phyloP scores from a whole-genome alignment of 2,113 vertebrate genomes.

The Mobula hypostoma region DNA sequence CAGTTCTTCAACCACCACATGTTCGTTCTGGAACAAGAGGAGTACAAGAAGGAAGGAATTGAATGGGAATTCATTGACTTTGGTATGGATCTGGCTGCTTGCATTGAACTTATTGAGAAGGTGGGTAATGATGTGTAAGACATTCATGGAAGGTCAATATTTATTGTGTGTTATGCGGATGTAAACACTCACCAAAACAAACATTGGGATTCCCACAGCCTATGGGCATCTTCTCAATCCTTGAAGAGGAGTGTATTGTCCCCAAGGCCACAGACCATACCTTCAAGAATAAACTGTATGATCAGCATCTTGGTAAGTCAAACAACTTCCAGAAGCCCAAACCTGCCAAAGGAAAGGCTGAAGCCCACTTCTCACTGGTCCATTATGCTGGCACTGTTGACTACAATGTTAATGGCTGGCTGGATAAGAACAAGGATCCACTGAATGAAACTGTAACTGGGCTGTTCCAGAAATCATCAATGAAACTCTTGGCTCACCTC shows the following conservation, averaged over 20 bases:
- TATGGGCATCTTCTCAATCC: slow-evolving; percentile 58
- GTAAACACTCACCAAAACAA: no score
- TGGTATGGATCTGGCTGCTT: slow-evolving; percentile 59
- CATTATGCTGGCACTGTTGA: slow-evolving; percentile 66
- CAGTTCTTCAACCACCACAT: slow-evolving; percentile 78
- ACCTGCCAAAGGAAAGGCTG: slow-evolving; percentile 55
- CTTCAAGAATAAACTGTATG: slow-evolving; percentile 60
- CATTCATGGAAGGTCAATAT: not conserved
- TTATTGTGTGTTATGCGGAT: not conserved
- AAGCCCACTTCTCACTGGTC: slow-evolving; percentile 62
- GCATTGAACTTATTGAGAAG: slow-evolving; percentile 64
- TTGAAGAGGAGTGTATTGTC: slow-evolving; percentile 65
- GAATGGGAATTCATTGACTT: slow-evolving; percentile 54
- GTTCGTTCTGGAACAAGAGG: slow-evolving; percentile 71
- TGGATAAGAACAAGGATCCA: slow-evolving; percentile 74
- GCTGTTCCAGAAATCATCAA: slow-evolving; percentile 64
- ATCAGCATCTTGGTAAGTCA: slow-evolving; percentile 66
- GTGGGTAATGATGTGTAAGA: slow-evolving; percentile 36
- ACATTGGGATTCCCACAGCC: slow-evolving; percentile 44
- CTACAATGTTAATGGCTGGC: slow-evolving; percentile 65
- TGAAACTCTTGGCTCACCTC: slow-evolving; percentile 64
- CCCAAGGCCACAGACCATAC: slow-evolving; percentile 52
- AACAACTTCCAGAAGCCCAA: slow-evolving; percentile 68
- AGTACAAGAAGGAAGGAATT: slow-evolving; percentile 69
- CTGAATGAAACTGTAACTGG: slow-evolving; percentile 73